Base-by-base conservation (phyloP, 2,113 vertebrate species). In the Cebidichthys violaceus region DNA sequence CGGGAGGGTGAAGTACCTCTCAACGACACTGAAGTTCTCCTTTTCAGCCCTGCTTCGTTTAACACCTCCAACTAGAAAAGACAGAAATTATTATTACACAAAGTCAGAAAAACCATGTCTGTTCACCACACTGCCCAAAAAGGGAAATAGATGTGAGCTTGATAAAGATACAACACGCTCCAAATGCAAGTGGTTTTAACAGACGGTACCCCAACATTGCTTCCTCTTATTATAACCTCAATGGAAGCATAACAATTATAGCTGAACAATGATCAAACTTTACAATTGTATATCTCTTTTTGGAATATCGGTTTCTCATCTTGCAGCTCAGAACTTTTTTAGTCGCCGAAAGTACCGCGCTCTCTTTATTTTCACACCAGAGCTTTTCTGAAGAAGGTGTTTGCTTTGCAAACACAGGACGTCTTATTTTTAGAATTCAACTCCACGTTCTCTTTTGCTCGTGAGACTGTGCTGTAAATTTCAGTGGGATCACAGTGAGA, bases 351-450 rank as follows among this genome's bases (percentile, higher is more conserved):
- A 84, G 57, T 74, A 57, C 78, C 10, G 6, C 41, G 67, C 73
- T 86, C 60, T 83, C 66, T 85, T 89, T 92, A 81, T 73, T 86
- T 88, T 92, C 89, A 86, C 90, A 92, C 88, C 75, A 71, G 65
- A 55, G 76, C 60, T 84, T 90, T 88, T 82, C 24, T 82, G 72
- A 73, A 72, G 69, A 89, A 86, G 77, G 90, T 92, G 87, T 88
- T 69, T 88, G 65, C 65, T 84, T 86, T 85, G 86, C 68, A 80
- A 83, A 83, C 79, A 55, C 84, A 84, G 82, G 81, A 83, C 66
- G 47, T 89, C 67, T 87, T 93, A 93, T 91, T 90, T 93, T 89
- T 90, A 89, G 84, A 79, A 64, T 55, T 79, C 60, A 74, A 47
- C 88, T 89, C 69, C 67, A 82, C 86, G 64, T 83, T 89, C 79